Base-by-base conservation (phyloP, 2,888 invertebrate genomes). In the Ophion ellenae region DNA sequence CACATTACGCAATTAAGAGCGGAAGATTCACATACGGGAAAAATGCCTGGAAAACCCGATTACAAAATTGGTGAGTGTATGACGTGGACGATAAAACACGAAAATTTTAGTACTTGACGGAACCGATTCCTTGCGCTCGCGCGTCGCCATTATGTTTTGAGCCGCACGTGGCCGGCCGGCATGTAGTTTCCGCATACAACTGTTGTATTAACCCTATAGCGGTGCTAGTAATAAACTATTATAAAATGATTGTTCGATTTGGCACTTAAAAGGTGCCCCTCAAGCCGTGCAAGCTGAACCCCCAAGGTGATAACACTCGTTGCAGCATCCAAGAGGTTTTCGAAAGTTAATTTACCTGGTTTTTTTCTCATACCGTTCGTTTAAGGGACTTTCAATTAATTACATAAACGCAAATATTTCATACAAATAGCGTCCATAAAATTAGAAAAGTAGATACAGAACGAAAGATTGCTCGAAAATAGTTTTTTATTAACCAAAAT, bases 1-100 rank as follows among this genome's bases (percentile, higher is more conserved):
- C 4, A 7, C 20, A 24, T 20, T 10, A 61, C 0, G 2, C 24
- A 61, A 61, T 24, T 24, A 9, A 20, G 61, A 24, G 9, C 61
- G 10, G 5, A 20, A 20, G 2, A 61, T 47, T 40, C 47, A 11
- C 28, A 36, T 28, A 59, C 40, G 0, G 85, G 75, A 73, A 89
- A 89, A 84, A 89, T 88, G 88, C 82, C 89, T 81, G 87, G 81
- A 88, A 95, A 95, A 89, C 94, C 94, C 74, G 88, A 93, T 45
- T 94, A 93, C 89, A 95, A 95, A 95, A 94, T 95, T 89, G 95
- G 95, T 95, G 91, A 94, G 95, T 94, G 77, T 69, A 73, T 53
- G 14, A 14, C 4, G 17, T 47, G 36, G 47, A 73, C 53, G 9
- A 67, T 63, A 28, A n/a, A 76, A 75, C 20, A 80, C 70, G 28